phyloP scores from a whole-genome alignment of 2,113 vertebrate genomes.

The Emydocephalus ijimae region DNA sequence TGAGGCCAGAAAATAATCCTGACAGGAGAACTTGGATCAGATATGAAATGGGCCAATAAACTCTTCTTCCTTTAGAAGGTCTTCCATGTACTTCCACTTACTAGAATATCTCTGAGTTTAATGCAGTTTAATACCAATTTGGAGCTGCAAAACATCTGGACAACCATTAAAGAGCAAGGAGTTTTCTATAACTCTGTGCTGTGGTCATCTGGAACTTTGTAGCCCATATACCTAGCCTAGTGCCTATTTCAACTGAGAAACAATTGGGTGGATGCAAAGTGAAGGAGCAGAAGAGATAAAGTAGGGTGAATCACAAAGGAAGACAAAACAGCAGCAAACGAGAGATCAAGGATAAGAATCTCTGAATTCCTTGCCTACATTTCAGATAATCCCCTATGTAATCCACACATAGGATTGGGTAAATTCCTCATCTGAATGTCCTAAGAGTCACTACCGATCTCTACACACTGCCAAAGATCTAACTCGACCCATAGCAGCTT shows the following conservation, averaged over 20 bases:
- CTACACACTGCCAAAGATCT: neutral
- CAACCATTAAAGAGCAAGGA: neutral
- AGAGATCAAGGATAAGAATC: neutral
- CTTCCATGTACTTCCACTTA: neutral
- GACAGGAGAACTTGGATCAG: neutral
- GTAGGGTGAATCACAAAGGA: neutral
- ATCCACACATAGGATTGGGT: neutral
- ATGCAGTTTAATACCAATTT: neutral
- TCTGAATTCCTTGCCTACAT: neutral
- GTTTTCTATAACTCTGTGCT: neutral
- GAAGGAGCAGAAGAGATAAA: neutral
- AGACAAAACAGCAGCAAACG: neutral
- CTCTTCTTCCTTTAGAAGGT: too few relatives aligned
- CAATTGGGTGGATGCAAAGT: neutral
- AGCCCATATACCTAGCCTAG: neutral
- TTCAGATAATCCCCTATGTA: neutral
- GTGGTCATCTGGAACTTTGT: neutral
- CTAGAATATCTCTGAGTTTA: neutral
- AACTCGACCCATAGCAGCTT: neutral
- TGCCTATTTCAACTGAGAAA: neutral
- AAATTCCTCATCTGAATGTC: neutral
- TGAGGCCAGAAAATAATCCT: neutral
- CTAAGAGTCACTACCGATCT: neutral
- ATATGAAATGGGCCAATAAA: neutral
- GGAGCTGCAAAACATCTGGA: neutral